These are phyloP conservation scores for Leptoteleia sp. DNA, from an alignment of 1,140 invertebrate species.

Conservation along the genomic window DNA sequence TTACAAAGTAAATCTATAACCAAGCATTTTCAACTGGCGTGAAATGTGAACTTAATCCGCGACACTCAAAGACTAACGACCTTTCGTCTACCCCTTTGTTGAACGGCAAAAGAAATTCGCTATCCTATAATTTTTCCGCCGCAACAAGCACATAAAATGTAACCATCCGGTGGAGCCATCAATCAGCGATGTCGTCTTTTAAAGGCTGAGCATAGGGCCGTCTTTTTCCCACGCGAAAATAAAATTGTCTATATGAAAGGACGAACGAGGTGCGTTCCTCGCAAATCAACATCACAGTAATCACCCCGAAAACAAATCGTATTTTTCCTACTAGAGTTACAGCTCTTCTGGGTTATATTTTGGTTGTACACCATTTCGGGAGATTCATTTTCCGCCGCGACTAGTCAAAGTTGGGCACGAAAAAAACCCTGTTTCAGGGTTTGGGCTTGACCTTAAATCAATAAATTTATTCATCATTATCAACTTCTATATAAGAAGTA, in stretches of 20 bases:
- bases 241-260: constrained; percentile 11
- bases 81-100: constrained; percentile 35
- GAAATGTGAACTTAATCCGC: constrained; percentile 20
- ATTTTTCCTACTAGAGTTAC: too few relatives aligned
- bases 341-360: too few relatives aligned
- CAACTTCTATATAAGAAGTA: too few relatives aligned
- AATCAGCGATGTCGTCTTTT: constrained; percentile 34
- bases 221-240: constrained; percentile 14
- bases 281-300: constrained; percentile 28
- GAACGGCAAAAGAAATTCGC: constrained; percentile 31
- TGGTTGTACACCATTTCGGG: too few relatives aligned
- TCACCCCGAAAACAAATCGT: too few relatives aligned
- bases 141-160: constrained; percentile 35
- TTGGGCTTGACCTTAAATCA: too few relatives aligned
- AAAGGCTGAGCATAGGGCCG: constrained; percentile 8
- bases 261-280: constrained; percentile 6
- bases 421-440: too few relatives aligned
- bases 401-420: too few relatives aligned
- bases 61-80: constrained; percentile 37
- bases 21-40: constrained; percentile 5
- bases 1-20: constrained; percentile 22
- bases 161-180: constrained; percentile 26
- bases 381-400: too few relatives aligned
- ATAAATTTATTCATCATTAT: too few relatives aligned
- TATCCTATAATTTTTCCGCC: constrained; percentile 35